A percentile compares a stretch with the other conserved stretches of the same genome.
Conservation (phyloP, 2,888 invertebrate species). For the Lithodes maja region DNA sequence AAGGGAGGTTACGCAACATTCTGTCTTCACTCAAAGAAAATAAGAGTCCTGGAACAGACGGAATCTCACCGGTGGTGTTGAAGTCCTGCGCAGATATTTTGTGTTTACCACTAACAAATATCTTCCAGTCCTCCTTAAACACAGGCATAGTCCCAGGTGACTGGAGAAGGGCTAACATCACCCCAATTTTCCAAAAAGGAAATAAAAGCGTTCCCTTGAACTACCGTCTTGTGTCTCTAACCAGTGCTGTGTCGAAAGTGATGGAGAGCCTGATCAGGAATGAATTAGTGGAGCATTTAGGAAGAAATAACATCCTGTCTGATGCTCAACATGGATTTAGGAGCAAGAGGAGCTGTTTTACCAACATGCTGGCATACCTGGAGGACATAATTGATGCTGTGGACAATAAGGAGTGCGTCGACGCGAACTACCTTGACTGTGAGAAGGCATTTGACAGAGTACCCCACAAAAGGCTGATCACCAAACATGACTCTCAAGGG, state of each 20-base stretch:
- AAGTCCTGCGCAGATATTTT: not conserved
- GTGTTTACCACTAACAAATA: not conserved
- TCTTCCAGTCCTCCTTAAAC: conserved; percentile 10
- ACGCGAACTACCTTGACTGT: conserved; percentile 27
- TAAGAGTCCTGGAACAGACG: not conserved
- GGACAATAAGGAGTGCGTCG: not conserved
- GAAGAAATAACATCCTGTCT: not conserved
- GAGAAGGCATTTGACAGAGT: not conserved
- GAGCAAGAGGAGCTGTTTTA: conserved; percentile 18
- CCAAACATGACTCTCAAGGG: too few species aligned
- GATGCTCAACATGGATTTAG: not conserved
- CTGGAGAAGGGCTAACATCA: conserved; percentile 8
- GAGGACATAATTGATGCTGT: conserved; percentile 23
- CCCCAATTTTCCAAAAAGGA: conserved; percentile 16
- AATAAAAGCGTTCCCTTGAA: not conserved
- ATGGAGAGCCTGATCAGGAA: conserved; percentile 31
- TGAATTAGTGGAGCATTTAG: conserved; percentile 9
- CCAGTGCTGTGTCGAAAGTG: not conserved
- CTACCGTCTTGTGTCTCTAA: not conserved
- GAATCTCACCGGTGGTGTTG: not conserved
- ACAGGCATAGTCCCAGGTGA: conserved; percentile 19
- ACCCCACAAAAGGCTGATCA: too few species aligned
- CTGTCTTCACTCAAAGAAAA: not conserved
- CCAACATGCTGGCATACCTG: conserved; percentile 28
- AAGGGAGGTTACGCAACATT: not conserved